A percentile compares a stretch with the other conserved stretches of the same genome.
Evolutionary conservation across 2,888 invertebrate genomes (phyloP).

Genomic region (Dromius quadrimaculatus): DNA sequence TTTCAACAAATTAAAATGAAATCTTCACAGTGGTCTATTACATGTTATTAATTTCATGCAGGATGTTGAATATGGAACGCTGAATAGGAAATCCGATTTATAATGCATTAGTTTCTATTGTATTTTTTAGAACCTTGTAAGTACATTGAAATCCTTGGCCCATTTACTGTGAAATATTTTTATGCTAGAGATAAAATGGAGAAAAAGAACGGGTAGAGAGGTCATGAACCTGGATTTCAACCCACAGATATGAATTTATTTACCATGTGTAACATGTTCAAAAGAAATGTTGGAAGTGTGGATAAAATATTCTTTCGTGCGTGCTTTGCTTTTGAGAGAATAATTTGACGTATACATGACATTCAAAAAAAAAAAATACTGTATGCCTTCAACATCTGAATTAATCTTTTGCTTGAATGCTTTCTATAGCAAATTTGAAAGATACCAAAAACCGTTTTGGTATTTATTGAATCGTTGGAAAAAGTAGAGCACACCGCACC

Average conservation of each 20-base stretch:
- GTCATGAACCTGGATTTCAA: constrained; percentile 8
- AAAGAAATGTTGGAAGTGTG: too few species aligned
- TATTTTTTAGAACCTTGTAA: constrained; percentile 9
- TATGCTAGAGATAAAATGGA: background rate
- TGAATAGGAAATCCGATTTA: constrained; percentile 12
- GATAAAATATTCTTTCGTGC: too few species aligned
- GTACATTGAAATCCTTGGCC: constrained; percentile 16
- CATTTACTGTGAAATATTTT: constrained; percentile 28
- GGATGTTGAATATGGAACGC: constrained; percentile 5
- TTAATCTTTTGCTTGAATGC: too few species aligned
- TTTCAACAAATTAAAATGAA: constrained; percentile 7
- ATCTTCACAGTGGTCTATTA: background rate
- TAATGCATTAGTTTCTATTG: background rate
- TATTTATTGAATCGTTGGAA: too few species aligned
- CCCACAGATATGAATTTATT: constrained; percentile 23
- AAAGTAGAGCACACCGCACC: too few species aligned
- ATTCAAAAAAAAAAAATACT: too few species aligned
- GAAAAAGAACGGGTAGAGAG: constrained; percentile 27
- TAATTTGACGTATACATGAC: too few species aligned
- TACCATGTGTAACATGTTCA: too few species aligned
- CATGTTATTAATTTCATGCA: constrained; percentile 8
- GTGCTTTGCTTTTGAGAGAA: too few species aligned
- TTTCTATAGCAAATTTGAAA: too few species aligned
- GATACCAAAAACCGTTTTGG: too few species aligned
- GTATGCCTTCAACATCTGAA: too few species aligned